Conservation (phyloP, 2,888 invertebrate genomes). For the Tricholauxania praeusta region DNA sequence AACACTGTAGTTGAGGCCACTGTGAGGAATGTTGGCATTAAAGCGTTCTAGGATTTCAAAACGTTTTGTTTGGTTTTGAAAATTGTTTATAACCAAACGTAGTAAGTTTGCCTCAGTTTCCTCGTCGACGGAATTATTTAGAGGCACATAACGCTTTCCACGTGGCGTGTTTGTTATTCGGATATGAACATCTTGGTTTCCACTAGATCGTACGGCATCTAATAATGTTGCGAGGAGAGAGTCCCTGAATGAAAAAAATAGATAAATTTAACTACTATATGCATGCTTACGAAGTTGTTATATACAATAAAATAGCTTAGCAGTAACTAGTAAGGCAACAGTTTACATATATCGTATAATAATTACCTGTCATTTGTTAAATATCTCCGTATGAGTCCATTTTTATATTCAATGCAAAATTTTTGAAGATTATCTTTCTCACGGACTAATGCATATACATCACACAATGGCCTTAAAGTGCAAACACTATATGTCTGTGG, state of each 20-base stretch:
- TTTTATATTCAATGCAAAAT: constrained; percentile 94
- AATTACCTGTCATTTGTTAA: constrained; percentile 88
- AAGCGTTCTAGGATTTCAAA: constrained; percentile 91
- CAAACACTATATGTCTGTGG: constrained; percentile 96
- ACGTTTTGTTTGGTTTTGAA: constrained; percentile 70
- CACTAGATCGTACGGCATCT: constrained; percentile 96
- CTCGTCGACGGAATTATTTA: constrained; percentile 92
- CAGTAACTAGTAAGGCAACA: too few species aligned
- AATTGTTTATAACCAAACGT: constrained; percentile 72
- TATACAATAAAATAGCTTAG: too few species aligned
- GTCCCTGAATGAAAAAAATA: constrained; percentile 74
- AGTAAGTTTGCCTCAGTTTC: constrained; percentile 92
- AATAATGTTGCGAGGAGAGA: constrained; percentile 93
- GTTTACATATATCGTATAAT: too few species aligned
- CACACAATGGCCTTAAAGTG: constrained; percentile 83
- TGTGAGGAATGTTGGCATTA: constrained; percentile 98
- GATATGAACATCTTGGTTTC: constrained; percentile 96
- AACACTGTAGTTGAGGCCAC: constrained; percentile 95
- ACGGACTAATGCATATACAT: constrained; percentile 92
- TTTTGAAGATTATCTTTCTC: constrained; percentile 92
- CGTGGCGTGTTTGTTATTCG: constrained; percentile 86
- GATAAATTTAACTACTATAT: constrained; percentile 40
- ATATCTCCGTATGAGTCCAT: constrained; percentile 89
- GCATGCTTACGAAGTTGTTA: neutral
- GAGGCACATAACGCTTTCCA: constrained; percentile 89